These are phyloP conservation scores for Archips crataeganus DNA, from an alignment of 2,888 invertebrate genomes.

Conservation along the genomic window DNA sequence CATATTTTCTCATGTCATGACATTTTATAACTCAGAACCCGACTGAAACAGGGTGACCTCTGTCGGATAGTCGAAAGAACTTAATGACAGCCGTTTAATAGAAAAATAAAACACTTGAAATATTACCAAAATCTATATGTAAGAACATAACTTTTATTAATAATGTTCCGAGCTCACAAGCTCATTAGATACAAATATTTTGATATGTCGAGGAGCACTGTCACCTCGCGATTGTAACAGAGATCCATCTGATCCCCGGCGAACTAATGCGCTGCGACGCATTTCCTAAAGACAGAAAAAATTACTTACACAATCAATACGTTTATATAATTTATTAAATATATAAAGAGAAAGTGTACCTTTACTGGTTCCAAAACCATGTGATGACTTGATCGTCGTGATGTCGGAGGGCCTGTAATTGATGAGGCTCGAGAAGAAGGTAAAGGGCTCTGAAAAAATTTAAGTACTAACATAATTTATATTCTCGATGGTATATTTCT, in stretches of 20 bases:
- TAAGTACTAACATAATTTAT: not conserved
- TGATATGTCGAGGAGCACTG: slow-evolving; percentile 69
- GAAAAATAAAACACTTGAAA: slow-evolving; percentile 1
- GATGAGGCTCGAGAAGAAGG: slow-evolving; percentile 75
- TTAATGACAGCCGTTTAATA: not conserved
- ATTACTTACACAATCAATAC: not conserved
- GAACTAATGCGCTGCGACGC: slow-evolving; percentile 70
- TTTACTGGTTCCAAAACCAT: slow-evolving; percentile 72
- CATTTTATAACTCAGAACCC: no score
- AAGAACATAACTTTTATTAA: not conserved
- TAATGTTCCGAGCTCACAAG: slow-evolving; percentile 47
- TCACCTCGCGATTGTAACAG: slow-evolving; percentile 67
- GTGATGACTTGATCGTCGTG: slow-evolving; percentile 79
- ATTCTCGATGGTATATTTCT: not conserved
- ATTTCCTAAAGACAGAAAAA: slow-evolving; percentile 64
- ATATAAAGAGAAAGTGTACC: slow-evolving; percentile 52
- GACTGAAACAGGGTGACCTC: no score
- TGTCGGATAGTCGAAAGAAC: not conserved
- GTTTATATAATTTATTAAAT: not conserved
- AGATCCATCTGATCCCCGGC: slow-evolving; percentile 79
- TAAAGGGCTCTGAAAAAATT: slow-evolving; percentile 65
- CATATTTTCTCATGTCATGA: no score
- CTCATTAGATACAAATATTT: slow-evolving; percentile 73
- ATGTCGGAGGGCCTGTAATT: slow-evolving; percentile 76
- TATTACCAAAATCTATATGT: not conserved